Base-by-base conservation (phyloP, 2,888 invertebrate species). In the Tetragnatha montana region DNA sequence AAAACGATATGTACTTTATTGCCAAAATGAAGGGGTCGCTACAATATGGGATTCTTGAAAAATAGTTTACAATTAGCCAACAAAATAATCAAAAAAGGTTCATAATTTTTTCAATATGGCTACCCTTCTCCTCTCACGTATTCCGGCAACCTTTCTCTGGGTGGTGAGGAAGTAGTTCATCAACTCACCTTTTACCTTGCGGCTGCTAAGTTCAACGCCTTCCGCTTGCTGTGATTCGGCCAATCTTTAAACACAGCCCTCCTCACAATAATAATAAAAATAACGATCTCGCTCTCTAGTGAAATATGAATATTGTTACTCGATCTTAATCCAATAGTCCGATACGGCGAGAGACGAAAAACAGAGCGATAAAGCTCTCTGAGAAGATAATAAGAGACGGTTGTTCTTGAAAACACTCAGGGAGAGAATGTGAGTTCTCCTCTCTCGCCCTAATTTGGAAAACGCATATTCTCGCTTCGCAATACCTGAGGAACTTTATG, bases 121-220 rank as follows among this genome's bases (percentile, higher is more conserved):
- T 4, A 60, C 12, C 60, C 60, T 17, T 12, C 60, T 17, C 12
- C 60, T 60, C 17, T 60, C 60, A 60, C 60, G 17, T 75, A 47
- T 19, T 78, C n/a, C 22, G 81, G 81, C 76, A 87, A 76, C 87
- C 82, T 82, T 35, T 68, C 70, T 74, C 80, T 76, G 70, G 75
- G 73, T 70, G 80, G 78, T 35, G 84, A 76, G 73, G 82, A 82
- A 78, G 60, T 10, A 60, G 87, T 87, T 87, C 87, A 87, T 82
- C 87, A 87, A 87, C 87, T 87, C 76, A 78, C 81, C 87, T 78
- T 51, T 80, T 87, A 87, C 76, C 87, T 87, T 19, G 68, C 51
- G 76, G 76, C 14, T 35, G 35, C 35, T 8, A 82, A 78, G 87
- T 87, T 87, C 87, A 87, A 87, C 87, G 87, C 82, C 87, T 87